Percentiles rank a stretch among this genome's conserved stretches.
Conservation (phyloP, 2,113 vertebrate genomes). For the Fulica atra region DNA sequence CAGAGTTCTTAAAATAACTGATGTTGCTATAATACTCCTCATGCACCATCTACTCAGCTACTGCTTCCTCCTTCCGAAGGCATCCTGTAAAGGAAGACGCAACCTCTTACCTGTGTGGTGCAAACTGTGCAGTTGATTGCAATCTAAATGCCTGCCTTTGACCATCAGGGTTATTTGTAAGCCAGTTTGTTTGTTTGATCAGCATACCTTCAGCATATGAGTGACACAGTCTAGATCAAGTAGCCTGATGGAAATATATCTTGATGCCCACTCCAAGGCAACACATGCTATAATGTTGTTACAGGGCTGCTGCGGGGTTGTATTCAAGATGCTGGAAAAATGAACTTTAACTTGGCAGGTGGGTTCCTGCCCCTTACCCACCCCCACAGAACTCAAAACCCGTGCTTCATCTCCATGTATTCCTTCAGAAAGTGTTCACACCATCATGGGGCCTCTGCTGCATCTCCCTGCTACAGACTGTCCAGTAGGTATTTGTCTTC, state of each 20-base stretch:
- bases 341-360: neutral
- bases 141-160: slow-evolving; percentile 6
- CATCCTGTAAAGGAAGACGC: neutral
- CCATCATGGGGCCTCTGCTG: neutral
- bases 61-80: neutral
- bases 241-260: neutral
- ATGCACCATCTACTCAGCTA: neutral
- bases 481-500: neutral
- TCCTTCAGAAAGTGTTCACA: neutral
- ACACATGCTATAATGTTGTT: neutral
- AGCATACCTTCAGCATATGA: neutral
- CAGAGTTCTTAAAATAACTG: neutral
- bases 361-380: neutral
- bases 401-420: neutral
- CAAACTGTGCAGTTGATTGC: neutral
- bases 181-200: neutral
- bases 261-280: neutral
- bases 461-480: neutral
- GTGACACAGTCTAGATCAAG: neutral
- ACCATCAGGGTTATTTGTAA: slow-evolving; percentile 26
- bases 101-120: neutral
- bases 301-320: neutral
- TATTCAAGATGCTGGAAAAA: neutral
- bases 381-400: neutral
- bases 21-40: neutral